These are phyloP conservation scores for Microcaecilia unicolor DNA, from an alignment of 2,797 vertebrate genomes.

Conservation along the genomic window DNA sequence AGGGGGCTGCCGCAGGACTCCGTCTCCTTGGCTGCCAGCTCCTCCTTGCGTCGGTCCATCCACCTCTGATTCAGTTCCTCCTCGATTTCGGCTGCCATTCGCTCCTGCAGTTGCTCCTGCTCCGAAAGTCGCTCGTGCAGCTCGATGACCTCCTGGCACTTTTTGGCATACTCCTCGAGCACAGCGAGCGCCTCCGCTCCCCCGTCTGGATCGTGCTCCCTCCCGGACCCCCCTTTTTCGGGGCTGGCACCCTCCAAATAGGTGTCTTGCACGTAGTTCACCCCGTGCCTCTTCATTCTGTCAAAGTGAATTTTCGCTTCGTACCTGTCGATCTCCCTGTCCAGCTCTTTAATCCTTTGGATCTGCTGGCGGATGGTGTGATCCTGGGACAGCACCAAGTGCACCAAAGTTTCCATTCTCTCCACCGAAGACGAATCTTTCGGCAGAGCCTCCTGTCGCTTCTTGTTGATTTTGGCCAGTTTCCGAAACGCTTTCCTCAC, in stretches of 20 bases:
- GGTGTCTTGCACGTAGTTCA: slow-evolving; percentile 94
- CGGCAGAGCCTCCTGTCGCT: slow-evolving; percentile 54
- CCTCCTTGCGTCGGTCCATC: slow-evolving; percentile 78
- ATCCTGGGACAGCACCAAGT: slow-evolving; percentile 91
- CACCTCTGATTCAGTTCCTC: slow-evolving; percentile 87
- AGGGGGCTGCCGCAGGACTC: slow-evolving; percentile 30
- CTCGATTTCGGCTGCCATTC: slow-evolving; percentile 78
- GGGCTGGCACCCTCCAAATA: slow-evolving; percentile 66
- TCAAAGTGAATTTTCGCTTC: slow-evolving; percentile 85
- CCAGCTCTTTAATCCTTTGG: slow-evolving; percentile 80
- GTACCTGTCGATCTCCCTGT: slow-evolving; percentile 83
- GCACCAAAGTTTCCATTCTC: slow-evolving; percentile 92
- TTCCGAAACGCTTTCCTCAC: slow-evolving; percentile 93
- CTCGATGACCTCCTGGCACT: slow-evolving; percentile 72
- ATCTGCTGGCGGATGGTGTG: slow-evolving; percentile 95
- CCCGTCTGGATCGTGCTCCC: no score
- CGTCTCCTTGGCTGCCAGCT: slow-evolving; percentile 43
- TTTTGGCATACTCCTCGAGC: slow-evolving; percentile 69
- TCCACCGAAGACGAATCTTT: slow-evolving; percentile 61
- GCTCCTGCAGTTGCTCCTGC: slow-evolving; percentile 79
- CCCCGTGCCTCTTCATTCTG: slow-evolving; percentile 79
- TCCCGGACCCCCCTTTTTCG: slow-evolving; percentile 30
- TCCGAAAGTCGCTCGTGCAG: slow-evolving; percentile 78
- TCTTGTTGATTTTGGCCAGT: slow-evolving; percentile 84
- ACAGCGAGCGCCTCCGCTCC: slow-evolving; percentile 43